A percentile compares a stretch with the other conserved stretches of the same genome.
These are phyloP conservation scores for Xylota sylvarum DNA, from an alignment of 2,888 invertebrate genomes.

Conservation along the genomic window DNA sequence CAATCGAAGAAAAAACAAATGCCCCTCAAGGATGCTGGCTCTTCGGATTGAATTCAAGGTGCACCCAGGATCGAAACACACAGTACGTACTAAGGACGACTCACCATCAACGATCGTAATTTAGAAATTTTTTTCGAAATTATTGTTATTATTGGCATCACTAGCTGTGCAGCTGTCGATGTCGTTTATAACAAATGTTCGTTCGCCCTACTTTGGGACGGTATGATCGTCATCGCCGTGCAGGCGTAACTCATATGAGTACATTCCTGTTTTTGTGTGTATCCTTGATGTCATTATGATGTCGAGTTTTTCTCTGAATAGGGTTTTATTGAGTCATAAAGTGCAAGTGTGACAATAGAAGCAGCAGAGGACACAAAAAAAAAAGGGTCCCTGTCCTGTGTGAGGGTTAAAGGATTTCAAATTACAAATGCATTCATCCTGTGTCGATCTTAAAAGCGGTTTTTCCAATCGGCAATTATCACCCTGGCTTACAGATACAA, in stretches of 20 bases:
- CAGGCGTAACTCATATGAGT: constrained; percentile 62
- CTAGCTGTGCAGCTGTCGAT: constrained; percentile 59
- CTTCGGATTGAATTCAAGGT: constrained; percentile 56
- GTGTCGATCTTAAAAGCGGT: constrained; percentile 72
- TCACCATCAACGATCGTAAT: constrained; percentile 71
- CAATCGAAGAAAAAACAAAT: constrained; percentile 30
- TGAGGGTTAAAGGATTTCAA: constrained; percentile 63
- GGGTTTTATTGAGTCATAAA: constrained; percentile 74
- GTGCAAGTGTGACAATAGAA: constrained; percentile 74
- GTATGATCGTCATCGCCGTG: constrained; percentile 46
- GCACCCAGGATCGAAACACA: constrained; percentile 43
- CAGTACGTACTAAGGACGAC: constrained; percentile 26
- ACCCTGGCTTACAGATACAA: constrained; percentile 31
- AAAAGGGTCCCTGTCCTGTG: constrained; percentile 40
- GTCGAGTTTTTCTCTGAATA: constrained; percentile 45
- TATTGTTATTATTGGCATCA: constrained; percentile 61
- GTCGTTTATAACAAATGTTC: constrained; percentile 66
- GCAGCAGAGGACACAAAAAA: background rate
- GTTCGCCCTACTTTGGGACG: constrained; percentile 2
- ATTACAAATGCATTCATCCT: constrained; percentile 70
- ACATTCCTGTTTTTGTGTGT: background rate
- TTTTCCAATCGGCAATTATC: constrained; percentile 74
- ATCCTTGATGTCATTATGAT: constrained; percentile 67
- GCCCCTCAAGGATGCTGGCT: constrained; percentile 64
- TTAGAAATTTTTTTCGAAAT: constrained; percentile 57